Evolutionary conservation across 2,113 vertebrate genomes (phyloP), one percentile per base, ranked within the genome.

Genomic region (Dasyprocta punctata): DNA sequence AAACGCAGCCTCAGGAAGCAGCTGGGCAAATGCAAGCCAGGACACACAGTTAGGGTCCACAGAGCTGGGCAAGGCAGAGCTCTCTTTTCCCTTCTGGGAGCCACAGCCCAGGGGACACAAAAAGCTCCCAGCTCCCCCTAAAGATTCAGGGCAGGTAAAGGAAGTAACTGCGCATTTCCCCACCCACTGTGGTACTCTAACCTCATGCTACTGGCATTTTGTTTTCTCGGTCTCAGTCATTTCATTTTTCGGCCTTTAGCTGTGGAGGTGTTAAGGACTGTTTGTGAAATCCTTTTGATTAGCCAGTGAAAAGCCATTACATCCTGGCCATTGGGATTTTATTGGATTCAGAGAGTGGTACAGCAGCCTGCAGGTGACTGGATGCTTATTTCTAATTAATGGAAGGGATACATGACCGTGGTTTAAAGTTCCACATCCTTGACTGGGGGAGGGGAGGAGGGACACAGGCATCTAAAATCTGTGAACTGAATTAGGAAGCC

Each of bases 401-500:
- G 22, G 85, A 65, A 96, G 47, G 41, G 4, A n/a, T 58, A 67
- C 20, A 63, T 52, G 54, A 81, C 56, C 41, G 6, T 75, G 6
- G 14, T 73, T 96, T 94, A 88, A 95, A 95, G 67, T 58, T 94
- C 49, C 41, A 24, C 63, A 71, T 36, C 54, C 30, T 85, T 92
- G 84, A 84, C 13, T 88, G n/a, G 1, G 36, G 9, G 58, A 47
- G 77, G 73, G 56, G 94, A n/a, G 56, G 16, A n/a, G 36, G 67
- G 3, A n/a, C n/a, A 92, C 65, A 92, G 54, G 7, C 36, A 84
- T 58, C 90, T 95, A 89, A 94, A 95, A 91, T 94, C 83, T n/a
- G 24, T 54, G 33, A 92, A 69, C 12, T n/a, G 36, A 81, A 38
- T 88, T 71, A 91, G 83, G 52, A 88, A 85, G 26, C 13, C 7